Conservation (phyloP, 1,140 invertebrate genomes). For the Coboldia fuscipes region DNA sequence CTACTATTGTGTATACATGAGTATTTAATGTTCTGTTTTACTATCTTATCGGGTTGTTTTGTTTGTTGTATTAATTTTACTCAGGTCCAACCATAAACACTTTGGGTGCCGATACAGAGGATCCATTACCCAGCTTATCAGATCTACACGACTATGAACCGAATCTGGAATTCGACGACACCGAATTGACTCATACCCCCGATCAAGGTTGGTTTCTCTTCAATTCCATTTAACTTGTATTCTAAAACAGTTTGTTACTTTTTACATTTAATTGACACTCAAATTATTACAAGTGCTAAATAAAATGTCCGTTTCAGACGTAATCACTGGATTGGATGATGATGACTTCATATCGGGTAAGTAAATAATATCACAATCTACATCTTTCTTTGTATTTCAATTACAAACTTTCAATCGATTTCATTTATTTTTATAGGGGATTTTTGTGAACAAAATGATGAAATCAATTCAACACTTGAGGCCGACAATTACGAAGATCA, state of each 20-base stretch:
- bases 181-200: slow-evolving; percentile 48
- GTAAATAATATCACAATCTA: too few species aligned
- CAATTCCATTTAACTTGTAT: not conserved
- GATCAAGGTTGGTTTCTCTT: slow-evolving; percentile 6
- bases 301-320: not conserved
- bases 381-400: not conserved
- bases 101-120: slow-evolving; percentile 38
- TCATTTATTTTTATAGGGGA: not conserved
- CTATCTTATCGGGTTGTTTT: too few species aligned
- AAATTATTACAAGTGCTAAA: not conserved
- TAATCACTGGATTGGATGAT: slow-evolving; percentile 1
- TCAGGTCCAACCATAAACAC: slow-evolving; percentile 18
- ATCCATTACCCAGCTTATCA: slow-evolving; percentile 69
- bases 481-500: slow-evolving; percentile 19
- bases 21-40: too few species aligned
- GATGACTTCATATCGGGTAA: slow-evolving; percentile 2
- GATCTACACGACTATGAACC: slow-evolving; percentile 87
- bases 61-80: too few species aligned
- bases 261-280: not conserved
- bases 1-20: too few species aligned
- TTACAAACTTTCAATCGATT: too few species aligned
- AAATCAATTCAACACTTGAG: slow-evolving; percentile 15
- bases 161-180: slow-evolving; percentile 89
- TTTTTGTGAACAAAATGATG: slow-evolving; percentile 10
- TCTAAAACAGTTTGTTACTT: not conserved